Base-by-base conservation (phyloP, 2,888 invertebrate genomes). In the Spialia ferax region DNA sequence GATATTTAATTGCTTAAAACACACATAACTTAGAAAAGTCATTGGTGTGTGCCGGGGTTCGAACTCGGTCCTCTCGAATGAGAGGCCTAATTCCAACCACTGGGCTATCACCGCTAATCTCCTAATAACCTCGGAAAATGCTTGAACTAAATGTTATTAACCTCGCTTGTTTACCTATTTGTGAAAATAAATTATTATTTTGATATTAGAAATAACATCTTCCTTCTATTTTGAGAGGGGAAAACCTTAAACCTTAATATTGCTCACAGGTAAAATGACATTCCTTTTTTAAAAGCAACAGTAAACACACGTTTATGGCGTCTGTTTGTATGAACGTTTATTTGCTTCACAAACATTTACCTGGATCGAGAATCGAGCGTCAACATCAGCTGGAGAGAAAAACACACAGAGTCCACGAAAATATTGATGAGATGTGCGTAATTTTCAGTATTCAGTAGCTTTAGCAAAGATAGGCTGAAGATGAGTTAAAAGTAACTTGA, bases 141-240 rank as follows among this genome's bases (percentile, higher is more conserved):
- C n/a, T n/a, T n/a, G n/a, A n/a, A n/a, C n/a, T n/a, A n/a, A n/a
- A n/a, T n/a, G n/a, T n/a, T n/a, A n/a, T n/a, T n/a, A n/a, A n/a
- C n/a, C n/a, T n/a, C n/a, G n/a, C n/a, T n/a, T n/a, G n/a, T 26
- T 26, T 26, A 26, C 32, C 11, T 32, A 3, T 32, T 11, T 32
- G 11, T 32, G 11, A 32, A 32, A 32, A 32, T 11, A 32, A 32
- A 32, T 32, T 32, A 29, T 29, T 29, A 8, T 29, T 8, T 8
- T 7, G 29, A 6, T 6, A 29, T 8, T 8, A 29, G 59, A 74
- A 76, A 76, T 75, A 75, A 82, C 81, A 79, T 79, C 79, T 82
- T 83, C 80, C 79, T 82, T 80, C 76, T 76, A 73, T 77, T 70
- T 66, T 29, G 20, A 76, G 73, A 74, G 74, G 73, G 73, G 74